phyloP scores from a whole-genome alignment of 2,113 vertebrate species.

The Hippocampus mohnikei region DNA sequence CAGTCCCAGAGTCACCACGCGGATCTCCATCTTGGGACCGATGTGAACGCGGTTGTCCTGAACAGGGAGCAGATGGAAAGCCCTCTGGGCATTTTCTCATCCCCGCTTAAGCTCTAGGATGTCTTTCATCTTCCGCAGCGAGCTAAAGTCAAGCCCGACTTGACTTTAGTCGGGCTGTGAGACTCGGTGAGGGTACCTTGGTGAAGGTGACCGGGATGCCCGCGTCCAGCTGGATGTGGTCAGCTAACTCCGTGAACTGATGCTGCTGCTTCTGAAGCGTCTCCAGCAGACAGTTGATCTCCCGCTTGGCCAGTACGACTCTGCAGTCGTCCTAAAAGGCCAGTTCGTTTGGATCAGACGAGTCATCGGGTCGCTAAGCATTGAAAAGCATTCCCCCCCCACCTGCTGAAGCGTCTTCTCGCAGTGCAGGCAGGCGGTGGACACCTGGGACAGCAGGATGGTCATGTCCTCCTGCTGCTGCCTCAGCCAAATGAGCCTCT shows the following conservation, averaged over 20 bases:
- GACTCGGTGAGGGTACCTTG: conserved; percentile 74
- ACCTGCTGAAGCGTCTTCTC: conserved; percentile 98
- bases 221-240: conserved; percentile 91
- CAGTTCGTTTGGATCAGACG: too few relatives aligned
- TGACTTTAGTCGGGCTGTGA: too few relatives aligned
- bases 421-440: conserved; percentile 95
- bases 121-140: too few relatives aligned
- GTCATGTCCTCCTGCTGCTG: conserved; percentile 99
- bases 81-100: background rate
- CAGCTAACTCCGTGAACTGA: conserved; percentile 94
- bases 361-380: background rate
- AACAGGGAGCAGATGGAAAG: background rate
- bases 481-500: conserved; percentile 94
- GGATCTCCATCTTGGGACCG: conserved; percentile 99
- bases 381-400: conserved; percentile 7
- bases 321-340: conserved; percentile 87
- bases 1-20: conserved; percentile 92
- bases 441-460: conserved; percentile 93
- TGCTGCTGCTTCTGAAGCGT: conserved; percentile 96
- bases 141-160: too few relatives aligned
- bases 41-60: conserved; percentile 98
- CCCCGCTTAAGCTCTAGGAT: too few relatives aligned
- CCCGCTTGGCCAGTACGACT: conserved; percentile 93
- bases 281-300: conserved; percentile 91
- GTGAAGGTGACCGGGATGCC: conserved; percentile 98